These are phyloP conservation scores for Epistrophella euchroma DNA, from an alignment of 2,888 invertebrate species.

Conservation along the genomic window DNA sequence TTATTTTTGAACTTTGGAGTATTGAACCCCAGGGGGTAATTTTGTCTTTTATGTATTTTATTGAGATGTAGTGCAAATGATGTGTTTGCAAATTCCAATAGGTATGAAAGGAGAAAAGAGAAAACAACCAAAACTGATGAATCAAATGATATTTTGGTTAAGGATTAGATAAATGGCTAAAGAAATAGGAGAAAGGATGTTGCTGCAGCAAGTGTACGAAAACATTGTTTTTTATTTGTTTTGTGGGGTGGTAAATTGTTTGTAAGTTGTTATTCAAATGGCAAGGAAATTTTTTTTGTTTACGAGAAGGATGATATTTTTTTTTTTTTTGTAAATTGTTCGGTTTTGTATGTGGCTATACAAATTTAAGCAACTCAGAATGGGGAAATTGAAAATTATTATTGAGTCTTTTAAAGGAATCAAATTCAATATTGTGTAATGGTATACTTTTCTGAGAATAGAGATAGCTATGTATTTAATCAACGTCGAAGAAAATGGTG, in stretches of 20 bases:
- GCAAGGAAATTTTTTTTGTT: neutral
- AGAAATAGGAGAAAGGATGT: neutral
- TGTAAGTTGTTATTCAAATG: neutral
- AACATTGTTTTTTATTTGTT: neutral
- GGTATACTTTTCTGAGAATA: too few species aligned
- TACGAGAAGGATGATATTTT: neutral
- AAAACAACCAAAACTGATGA: slow-evolving; percentile 7
- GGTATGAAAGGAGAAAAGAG: neutral
- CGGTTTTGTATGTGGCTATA: too few species aligned
- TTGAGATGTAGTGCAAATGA: slow-evolving; percentile 63
- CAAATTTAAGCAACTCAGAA: too few species aligned
- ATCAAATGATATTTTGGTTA: slow-evolving; percentile 25
- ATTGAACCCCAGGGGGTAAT: slow-evolving; percentile 60
- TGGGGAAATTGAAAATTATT: too few species aligned
- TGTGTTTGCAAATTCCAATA: slow-evolving; percentile 59
- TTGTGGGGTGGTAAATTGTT: neutral
- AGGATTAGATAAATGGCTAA: slow-evolving; percentile 10
- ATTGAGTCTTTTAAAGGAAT: too few species aligned
- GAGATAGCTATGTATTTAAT: too few species aligned
- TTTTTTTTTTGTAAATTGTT: neutral
- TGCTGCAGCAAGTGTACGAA: neutral
- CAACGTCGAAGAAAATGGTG: too few species aligned
- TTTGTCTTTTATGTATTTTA: slow-evolving; percentile 57
- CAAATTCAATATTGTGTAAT: too few species aligned
- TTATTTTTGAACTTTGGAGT: slow-evolving; percentile 54